These are phyloP conservation scores for pig (Sus scrofa) DNA, from an alignment of 2,113 vertebrate species.

Conservation along the genomic window DNA sequence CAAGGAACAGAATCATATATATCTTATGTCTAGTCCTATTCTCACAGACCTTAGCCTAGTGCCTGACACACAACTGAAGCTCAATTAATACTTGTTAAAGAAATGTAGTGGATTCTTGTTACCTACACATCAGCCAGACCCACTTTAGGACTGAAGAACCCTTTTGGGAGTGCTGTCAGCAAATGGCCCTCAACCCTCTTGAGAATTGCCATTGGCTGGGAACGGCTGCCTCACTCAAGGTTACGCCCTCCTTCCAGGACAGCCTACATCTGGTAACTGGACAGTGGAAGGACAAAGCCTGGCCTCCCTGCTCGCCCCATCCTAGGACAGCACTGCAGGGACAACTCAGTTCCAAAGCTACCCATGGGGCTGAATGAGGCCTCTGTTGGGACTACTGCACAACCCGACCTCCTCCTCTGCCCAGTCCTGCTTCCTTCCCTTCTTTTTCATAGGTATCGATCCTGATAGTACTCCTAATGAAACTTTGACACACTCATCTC, in stretches of 20 bases:
- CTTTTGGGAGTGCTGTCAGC: background rate
- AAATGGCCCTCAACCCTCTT: background rate
- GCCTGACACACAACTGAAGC: background rate
- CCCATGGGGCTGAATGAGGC: background rate
- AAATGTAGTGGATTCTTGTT: background rate
- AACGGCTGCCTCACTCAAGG: background rate
- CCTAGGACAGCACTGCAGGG: background rate
- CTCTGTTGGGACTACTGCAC: background rate
- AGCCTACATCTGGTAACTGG: background rate
- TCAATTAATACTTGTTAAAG: background rate
- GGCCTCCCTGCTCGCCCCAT: too few relatives aligned
- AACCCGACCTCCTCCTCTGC: background rate
- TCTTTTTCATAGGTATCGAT: background rate
- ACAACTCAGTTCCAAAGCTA: background rate
- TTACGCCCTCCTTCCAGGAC: background rate
- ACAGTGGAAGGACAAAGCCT: background rate
- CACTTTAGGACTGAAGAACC: background rate
- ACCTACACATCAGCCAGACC: background rate
- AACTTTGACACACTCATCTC: background rate
- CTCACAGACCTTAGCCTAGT: background rate
- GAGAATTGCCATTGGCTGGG: background rate
- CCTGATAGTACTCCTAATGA: background rate
- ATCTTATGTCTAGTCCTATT: background rate
- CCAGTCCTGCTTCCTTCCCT: background rate
- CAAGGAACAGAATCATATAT: background rate